These are phyloP conservation scores for Tortricodes alternella DNA, from an alignment of 2,888 invertebrate genomes.

Conservation along the genomic window DNA sequence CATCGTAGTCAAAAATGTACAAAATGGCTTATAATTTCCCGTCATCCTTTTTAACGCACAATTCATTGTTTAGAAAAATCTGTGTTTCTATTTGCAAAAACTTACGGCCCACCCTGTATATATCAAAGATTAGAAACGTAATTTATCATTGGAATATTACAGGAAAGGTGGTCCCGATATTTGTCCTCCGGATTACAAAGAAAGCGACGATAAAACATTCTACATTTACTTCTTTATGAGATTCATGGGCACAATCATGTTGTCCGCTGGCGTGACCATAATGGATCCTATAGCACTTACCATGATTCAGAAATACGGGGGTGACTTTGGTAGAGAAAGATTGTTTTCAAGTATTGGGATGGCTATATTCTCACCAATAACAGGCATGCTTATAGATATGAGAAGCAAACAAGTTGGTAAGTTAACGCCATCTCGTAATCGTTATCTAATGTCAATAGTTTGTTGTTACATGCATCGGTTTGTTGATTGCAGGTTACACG, in stretches of 20 bases:
- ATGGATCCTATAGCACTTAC: slow-evolving; percentile 94
- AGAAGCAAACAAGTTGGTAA: slow-evolving; percentile 83
- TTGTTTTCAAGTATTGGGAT: slow-evolving; percentile 91
- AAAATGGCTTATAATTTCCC: too few relatives aligned
- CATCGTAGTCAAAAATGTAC: too few relatives aligned
- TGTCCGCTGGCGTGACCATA: slow-evolving; percentile 92
- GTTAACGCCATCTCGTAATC: slow-evolving; percentile 61
- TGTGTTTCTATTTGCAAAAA: too few relatives aligned
- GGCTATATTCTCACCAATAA: slow-evolving; percentile 91
- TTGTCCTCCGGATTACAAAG: slow-evolving; percentile 91
- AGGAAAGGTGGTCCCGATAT: slow-evolving; percentile 88
- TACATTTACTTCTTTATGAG: slow-evolving; percentile 92
- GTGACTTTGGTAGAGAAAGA: slow-evolving; percentile 91
- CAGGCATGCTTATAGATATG: slow-evolving; percentile 90
- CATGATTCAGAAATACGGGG: slow-evolving; percentile 92
- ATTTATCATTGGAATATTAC: slow-evolving; percentile 61
- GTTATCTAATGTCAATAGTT: slow-evolving; percentile 73
- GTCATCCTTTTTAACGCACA: too few relatives aligned
- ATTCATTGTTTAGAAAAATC: too few relatives aligned
- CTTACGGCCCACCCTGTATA: too few relatives aligned
- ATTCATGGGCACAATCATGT: slow-evolving; percentile 90
- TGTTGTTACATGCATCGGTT: slow-evolving; percentile 58
- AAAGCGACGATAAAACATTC: slow-evolving; percentile 89
- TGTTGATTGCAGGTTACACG: slow-evolving; percentile 85
- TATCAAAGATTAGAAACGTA: slow-evolving; percentile 49